A percentile compares a stretch with the other conserved stretches of the same genome.
Evolutionary conservation across 2,797 vertebrate genomes (phyloP).

Genomic region (Diceros bicornis): DNA sequence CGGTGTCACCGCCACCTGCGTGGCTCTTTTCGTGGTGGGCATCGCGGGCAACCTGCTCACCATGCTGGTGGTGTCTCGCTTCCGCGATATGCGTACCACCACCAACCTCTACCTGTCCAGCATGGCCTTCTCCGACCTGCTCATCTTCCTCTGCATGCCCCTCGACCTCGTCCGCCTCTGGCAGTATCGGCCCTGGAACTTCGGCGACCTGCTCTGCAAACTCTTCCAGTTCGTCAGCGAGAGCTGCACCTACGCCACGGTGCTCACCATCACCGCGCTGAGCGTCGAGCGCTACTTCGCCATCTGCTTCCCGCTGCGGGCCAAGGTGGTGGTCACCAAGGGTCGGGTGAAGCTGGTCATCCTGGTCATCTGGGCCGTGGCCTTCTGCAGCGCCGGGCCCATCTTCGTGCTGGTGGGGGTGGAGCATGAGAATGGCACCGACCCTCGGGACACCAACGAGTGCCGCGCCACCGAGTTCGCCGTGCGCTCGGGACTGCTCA

Average conservation of each 20-base stretch:
- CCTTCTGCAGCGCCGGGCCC: slow-evolving; percentile 96
- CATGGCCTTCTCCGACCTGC: slow-evolving; percentile 98
- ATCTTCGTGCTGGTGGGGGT: slow-evolving; percentile 98
- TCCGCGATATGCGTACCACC: slow-evolving; percentile 97
- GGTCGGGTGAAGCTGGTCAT: slow-evolving; percentile 95
- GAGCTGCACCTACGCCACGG: slow-evolving; percentile 98
- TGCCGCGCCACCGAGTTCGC: slow-evolving; percentile 97
- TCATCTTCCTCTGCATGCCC: slow-evolving; percentile 98
- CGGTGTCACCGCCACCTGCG: slow-evolving; percentile 93
- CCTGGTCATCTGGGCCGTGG: slow-evolving; percentile 95
- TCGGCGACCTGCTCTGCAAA: slow-evolving; percentile 96
- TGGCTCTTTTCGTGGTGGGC: slow-evolving; percentile 95
- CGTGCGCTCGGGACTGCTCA: slow-evolving; percentile 96
- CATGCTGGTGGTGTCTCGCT: slow-evolving; percentile 96
- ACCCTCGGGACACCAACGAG: slow-evolving; percentile 94
- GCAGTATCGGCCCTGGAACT: slow-evolving; percentile 97
- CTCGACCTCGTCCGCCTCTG: slow-evolving; percentile 98
- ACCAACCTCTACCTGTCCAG: slow-evolving; percentile 98
- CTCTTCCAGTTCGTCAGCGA: slow-evolving; percentile 98
- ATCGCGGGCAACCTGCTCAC: slow-evolving; percentile 96
- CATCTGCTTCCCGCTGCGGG: slow-evolving; percentile 97
- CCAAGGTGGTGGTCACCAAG: slow-evolving; percentile 97
- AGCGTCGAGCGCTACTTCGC: slow-evolving; percentile 98
- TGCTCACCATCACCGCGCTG: slow-evolving; percentile 98
- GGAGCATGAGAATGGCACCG: slow-evolving; percentile 92